A percentile compares a stretch with the other conserved stretches of the same genome.
phyloP scores from a whole-genome alignment of 2,888 invertebrate genomes.

The Laothoe populi region DNA sequence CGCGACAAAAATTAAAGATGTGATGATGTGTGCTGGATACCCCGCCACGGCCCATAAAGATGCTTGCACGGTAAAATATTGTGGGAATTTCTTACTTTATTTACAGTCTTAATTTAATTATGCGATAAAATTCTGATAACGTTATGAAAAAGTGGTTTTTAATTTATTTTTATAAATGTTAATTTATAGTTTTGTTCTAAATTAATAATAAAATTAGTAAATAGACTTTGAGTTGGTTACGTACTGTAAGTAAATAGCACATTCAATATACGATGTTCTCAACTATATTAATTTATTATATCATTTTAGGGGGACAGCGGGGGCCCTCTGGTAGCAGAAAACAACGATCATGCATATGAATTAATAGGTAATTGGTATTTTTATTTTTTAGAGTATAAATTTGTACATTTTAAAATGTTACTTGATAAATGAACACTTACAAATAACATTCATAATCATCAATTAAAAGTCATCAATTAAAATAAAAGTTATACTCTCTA shows the following conservation, averaged over 20 bases:
- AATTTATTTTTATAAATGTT: not conserved
- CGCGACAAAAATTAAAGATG: conserved; percentile 92
- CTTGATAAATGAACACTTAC: too few species aligned
- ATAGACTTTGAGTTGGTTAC: too few species aligned
- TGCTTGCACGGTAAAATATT: conserved; percentile 89
- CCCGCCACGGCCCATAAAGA: conserved; percentile 89
- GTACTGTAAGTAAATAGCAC: too few species aligned
- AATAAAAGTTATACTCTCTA: too few species aligned
- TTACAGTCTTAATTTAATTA: too few species aligned
- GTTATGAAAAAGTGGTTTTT: not conserved
- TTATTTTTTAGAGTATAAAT: not conserved
- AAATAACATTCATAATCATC: too few species aligned
- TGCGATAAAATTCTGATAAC: too few species aligned
- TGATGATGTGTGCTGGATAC: conserved; percentile 95
- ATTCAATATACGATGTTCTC: not conserved
- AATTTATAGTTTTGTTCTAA: too few species aligned
- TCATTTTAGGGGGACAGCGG: conserved; percentile 91
- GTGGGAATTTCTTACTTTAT: not conserved
- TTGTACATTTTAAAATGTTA: too few species aligned
- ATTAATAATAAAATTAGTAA: too few species aligned
- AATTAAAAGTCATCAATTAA: too few species aligned
- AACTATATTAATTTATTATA: conserved; percentile 14
- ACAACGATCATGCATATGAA: conserved; percentile 89
- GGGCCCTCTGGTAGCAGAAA: conserved; percentile 89
- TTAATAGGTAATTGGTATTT: conserved; percentile 89